Percentiles rank a stretch among this genome's conserved stretches.
phyloP scores from a whole-genome alignment of 1,140 invertebrate species.

The Anoplophora glabripennis region DNA sequence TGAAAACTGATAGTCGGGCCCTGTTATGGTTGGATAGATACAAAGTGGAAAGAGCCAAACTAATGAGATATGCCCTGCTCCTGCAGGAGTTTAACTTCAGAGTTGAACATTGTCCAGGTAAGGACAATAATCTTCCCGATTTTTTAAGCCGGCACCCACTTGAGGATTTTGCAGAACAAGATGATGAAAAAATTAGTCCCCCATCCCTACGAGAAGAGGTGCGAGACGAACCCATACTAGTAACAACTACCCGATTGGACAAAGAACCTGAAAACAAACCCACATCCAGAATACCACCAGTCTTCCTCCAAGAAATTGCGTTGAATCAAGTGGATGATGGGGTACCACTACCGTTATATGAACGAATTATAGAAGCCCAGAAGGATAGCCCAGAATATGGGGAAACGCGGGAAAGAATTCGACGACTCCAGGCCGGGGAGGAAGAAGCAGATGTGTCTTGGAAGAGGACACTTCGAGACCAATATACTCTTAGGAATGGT shows the following conservation, averaged over 20 bases:
- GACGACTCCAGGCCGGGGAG: neutral
- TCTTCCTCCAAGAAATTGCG: no score
- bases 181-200: no score
- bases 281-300: neutral
- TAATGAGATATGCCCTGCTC: conserved; percentile 37
- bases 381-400: no score
- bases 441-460: neutral
- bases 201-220: neutral
- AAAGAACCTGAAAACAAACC: neutral
- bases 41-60: conserved; percentile 47
- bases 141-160: conserved; percentile 9
- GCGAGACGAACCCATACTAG: neutral
- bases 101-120: conserved; percentile 27
- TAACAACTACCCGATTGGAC: neutral
- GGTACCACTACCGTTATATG: no score
- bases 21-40: conserved; percentile 37
- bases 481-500: no score
- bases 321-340: neutral
- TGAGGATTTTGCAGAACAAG: neutral
- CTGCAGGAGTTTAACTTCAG: conserved; percentile 34
- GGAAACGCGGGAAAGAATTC: neutral
- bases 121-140: conserved; percentile 36
- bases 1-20: no score
- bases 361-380: neutral
- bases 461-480: neutral